Evolutionary conservation across 2,113 vertebrate genomes (phyloP), one percentile per base, ranked within the genome.

Genomic region (Piaya cayana): DNA sequence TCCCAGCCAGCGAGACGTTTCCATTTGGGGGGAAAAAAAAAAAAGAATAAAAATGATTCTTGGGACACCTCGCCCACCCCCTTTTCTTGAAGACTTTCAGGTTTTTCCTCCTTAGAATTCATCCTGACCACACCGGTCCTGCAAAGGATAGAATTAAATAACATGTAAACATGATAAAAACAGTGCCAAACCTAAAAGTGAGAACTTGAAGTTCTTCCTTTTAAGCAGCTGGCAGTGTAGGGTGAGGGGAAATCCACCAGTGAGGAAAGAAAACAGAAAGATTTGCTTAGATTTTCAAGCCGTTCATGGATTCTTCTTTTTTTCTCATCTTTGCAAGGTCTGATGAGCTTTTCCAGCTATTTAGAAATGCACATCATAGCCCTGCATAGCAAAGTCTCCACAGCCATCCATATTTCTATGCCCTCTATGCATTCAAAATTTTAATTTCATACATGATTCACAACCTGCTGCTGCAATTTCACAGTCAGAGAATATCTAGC

Each of bases 391-490:
- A 86, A 86, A 94, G 58, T 75, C 59, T 97, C 78, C 64, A 55
- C 78, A 94, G 68, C 67, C 39, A 65, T 81, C 82, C 19, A 2
- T 67, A 84, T 75, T 90, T 94, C 84, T 82, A 94, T 95, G 90
- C 62, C 62, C 53, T 93, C 72, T 82, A 50, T 94, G 88, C 93
- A 96, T 90, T 91, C 82, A 68, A 94, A 96, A 95, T 94, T 76
- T 88, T 86, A 74, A 95, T 96, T 96, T 96, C 92, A 95, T 96
- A 95, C 92, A 62, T 83, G 75, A 81, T 97, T 96, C 86, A 77
- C 88, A 90, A 96, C 56, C 82, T 92, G 34, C 92, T 68, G 82
- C 87, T 76, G 62, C 2, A 0, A 96, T 95, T 95, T 95, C 88
- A 95, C 83, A 83, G 82, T 77, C 78, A 77, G 86, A 81, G 92